Base-by-base conservation (phyloP, 2,113 vertebrate species). In the Glareola pratincola region DNA sequence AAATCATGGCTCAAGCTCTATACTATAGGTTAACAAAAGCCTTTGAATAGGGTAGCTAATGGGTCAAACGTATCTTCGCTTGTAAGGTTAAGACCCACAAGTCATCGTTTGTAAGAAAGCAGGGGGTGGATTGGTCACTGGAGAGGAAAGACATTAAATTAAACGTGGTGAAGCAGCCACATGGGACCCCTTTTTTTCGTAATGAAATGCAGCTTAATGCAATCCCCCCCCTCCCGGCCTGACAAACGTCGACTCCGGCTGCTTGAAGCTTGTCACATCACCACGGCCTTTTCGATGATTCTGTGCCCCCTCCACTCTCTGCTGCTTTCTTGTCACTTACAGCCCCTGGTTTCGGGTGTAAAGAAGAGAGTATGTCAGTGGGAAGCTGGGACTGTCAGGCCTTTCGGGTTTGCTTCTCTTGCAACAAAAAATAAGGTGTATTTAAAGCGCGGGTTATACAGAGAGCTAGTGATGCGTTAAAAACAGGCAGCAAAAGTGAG, bases 21-120 rank as follows among this genome's bases (percentile, higher is more conserved):
- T 14, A 4, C 79, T 59, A 3, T 4, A 32, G 88, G 84, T 87
- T 90, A 91, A 97, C 95, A 97, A 97, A 97, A 94, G 96, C 90
- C 81, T 82, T 94, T 95, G 90, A 97, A 90, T 59, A 62, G 91
- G 92, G 81, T 94, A 92, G 82, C 92, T 93, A 97, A 97, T 97
- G 96, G 94, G 88, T 95, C 95, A 95, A 75, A 97, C 32, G 2
- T 77, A 95, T 96, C 88, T 94, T 95, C 17, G 8, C 96, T 96
- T 97, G 97, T 97, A 95, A 96, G 97, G 97, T 97, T 97, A 96
- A 96, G 97, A 97, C 94, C 96, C 92, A 79, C 96, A 95, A 97
- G 94, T 85, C 83, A 57, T 95, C 11, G 0, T 88, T 84, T 96
- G 92, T 96, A 94, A 77, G 92, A 73, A 93, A 80, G 57, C 68